These are phyloP conservation scores for Littorina saxatilis DNA, from an alignment of 1,140 invertebrate genomes.

Conservation along the genomic window DNA sequence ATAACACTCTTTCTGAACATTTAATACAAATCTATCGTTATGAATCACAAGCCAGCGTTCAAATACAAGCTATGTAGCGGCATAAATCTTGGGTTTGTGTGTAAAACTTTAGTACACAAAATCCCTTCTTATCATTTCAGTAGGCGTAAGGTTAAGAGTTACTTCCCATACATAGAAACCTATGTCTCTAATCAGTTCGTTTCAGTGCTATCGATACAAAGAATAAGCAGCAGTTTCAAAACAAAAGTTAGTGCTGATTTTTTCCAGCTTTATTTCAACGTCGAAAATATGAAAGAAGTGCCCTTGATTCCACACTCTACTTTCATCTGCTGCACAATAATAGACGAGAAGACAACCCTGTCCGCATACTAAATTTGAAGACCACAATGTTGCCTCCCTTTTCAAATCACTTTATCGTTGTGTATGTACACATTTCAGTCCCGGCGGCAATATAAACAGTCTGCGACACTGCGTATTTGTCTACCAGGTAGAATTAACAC, in stretches of 20 bases:
- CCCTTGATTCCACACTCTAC: background rate
- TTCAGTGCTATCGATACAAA: background rate
- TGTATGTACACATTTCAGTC: too few relatives aligned
- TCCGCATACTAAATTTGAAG: too few relatives aligned
- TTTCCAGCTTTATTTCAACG: background rate
- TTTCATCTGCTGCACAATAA: too few relatives aligned
- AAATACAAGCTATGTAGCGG: background rate
- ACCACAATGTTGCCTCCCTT: too few relatives aligned
- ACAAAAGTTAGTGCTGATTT: background rate
- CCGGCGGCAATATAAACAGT: too few relatives aligned
- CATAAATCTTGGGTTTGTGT: background rate
- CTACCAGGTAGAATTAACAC: too few relatives aligned
- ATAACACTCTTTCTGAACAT: background rate
- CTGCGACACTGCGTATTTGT: too few relatives aligned
- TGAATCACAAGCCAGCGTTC: background rate
- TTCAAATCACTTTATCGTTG: too few relatives aligned
- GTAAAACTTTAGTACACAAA: background rate
- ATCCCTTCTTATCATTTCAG: conserved; percentile 28
- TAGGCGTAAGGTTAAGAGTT: conserved; percentile 25
- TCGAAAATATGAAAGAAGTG: background rate
- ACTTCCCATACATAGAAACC: background rate
- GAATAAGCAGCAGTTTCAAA: background rate
- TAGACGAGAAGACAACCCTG: too few relatives aligned
- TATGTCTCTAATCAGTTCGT: background rate
- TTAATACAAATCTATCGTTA: background rate